Percentiles rank a stretch among this genome's conserved stretches.
Evolutionary conservation across 2,888 invertebrate species (phyloP).

Genomic region (Ennomos fuscantarius): DNA sequence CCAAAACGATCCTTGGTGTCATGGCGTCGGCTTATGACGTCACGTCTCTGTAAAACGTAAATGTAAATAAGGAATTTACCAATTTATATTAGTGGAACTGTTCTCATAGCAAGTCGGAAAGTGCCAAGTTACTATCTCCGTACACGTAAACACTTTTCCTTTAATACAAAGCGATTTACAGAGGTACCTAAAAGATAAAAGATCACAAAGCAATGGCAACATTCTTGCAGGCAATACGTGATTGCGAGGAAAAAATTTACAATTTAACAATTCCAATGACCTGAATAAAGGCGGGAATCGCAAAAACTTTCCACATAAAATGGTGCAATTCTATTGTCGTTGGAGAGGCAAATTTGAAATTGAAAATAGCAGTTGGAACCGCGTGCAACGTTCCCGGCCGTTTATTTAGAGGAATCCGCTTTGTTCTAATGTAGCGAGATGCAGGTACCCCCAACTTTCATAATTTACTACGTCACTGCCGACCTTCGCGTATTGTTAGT

Average conservation of each 20-base stretch:
- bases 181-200: conserved; percentile 21
- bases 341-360: conserved; percentile 75
- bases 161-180: conserved; percentile 24
- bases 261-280: conserved; percentile 56
- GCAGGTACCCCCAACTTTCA: conserved; percentile 61
- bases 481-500: conserved; percentile 33
- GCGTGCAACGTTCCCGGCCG: conserved; percentile 52
- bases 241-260: conserved; percentile 41
- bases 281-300: conserved; percentile 56
- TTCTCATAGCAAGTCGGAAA: background rate
- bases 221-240: conserved; percentile 36
- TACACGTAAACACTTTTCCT: conserved; percentile 8
- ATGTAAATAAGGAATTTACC: no score
- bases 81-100: conserved; percentile 5
- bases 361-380: conserved; percentile 72
- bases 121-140: conserved; percentile 8
- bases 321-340: conserved; percentile 69
- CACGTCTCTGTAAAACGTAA: no score
- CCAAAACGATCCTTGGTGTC: no score
- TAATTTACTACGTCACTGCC: conserved; percentile 58
- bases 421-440: conserved; percentile 65
- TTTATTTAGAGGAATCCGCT: conserved; percentile 66
- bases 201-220: conserved; percentile 27
- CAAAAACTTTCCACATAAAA: conserved; percentile 67
- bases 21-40: no score